These are phyloP conservation scores for Apostichopus leukothele DNA, from an alignment of 53 echinoderm and acorn worm genomes.

Conservation along the genomic window DNA sequence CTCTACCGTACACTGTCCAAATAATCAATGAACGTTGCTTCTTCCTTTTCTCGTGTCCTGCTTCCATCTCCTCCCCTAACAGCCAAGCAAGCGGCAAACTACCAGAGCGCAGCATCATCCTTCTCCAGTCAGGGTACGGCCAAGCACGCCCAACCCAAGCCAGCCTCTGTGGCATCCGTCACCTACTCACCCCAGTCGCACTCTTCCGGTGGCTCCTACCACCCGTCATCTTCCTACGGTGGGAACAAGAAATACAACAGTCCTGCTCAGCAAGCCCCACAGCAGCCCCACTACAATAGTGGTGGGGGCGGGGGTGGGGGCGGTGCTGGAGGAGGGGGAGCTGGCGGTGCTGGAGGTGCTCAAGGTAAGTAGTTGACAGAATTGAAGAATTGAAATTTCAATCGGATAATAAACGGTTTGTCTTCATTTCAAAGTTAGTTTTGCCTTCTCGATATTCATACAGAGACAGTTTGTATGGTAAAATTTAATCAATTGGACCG, in stretches of 20 bases:
- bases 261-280: conserved; percentile 6
- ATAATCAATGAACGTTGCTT: too few species aligned
- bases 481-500: too few species aligned
- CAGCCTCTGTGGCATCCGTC: conserved; percentile 13
- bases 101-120: conserved; percentile 26
- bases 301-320: conserved; percentile 48
- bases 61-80: not conserved
- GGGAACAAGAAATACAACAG: conserved; percentile 29
- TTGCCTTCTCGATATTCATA: too few species aligned
- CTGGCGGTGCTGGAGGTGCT: not conserved
- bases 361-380: too few species aligned
- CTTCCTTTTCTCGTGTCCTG: too few species aligned
- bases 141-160: conserved; percentile 32
- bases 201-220: not conserved
- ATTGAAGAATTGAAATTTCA: too few species aligned
- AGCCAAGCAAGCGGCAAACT: conserved; percentile 19
- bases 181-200: conserved; percentile 7
- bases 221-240: not conserved
- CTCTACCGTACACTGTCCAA: too few species aligned
- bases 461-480: too few species aligned
- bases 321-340: conserved; percentile 13
- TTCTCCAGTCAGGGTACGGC: conserved; percentile 36
- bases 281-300: conserved; percentile 26
- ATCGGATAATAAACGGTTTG: too few species aligned
- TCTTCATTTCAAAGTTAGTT: too few species aligned